A percentile compares a stretch with the other conserved stretches of the same genome.
Evolutionary conservation across 2,797 vertebrate species (phyloP).

Genomic region (Falco columbarius): DNA sequence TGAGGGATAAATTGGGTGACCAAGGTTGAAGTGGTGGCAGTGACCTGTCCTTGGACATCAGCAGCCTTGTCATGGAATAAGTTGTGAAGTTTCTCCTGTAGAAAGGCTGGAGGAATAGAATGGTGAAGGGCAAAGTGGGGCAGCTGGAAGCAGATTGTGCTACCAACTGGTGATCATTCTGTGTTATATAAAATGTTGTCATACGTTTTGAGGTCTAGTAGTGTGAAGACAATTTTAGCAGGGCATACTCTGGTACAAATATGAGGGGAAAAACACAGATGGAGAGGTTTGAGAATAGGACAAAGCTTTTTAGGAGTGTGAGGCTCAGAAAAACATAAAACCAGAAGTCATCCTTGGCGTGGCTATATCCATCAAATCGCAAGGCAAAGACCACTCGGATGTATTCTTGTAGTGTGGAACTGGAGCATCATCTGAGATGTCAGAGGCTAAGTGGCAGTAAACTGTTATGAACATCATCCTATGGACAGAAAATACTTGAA

Average conservation of each 20-base stretch:
- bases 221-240: not conserved
- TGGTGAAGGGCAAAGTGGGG: not conserved
- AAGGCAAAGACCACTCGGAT: not conserved
- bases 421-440: not conserved
- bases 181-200: not conserved
- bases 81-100: not conserved
- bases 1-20: not conserved
- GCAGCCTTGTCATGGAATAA: not conserved
- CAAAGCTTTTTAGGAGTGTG: not conserved
- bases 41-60: not conserved
- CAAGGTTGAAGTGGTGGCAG: not conserved
- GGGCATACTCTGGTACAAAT: not conserved
- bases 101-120: not conserved
- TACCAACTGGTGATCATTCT: not conserved
- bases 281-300: not conserved
- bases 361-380: not conserved
- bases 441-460: not conserved
- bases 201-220: not conserved
- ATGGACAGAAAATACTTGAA: not conserved
- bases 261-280: not conserved
- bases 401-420: not conserved
- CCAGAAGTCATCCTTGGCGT: not conserved
- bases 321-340: not conserved
- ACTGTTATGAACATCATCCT: not conserved
- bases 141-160: not conserved